phyloP scores from a whole-genome alignment of 2,113 vertebrate genomes.

The Illadopsis cleaveri region DNA sequence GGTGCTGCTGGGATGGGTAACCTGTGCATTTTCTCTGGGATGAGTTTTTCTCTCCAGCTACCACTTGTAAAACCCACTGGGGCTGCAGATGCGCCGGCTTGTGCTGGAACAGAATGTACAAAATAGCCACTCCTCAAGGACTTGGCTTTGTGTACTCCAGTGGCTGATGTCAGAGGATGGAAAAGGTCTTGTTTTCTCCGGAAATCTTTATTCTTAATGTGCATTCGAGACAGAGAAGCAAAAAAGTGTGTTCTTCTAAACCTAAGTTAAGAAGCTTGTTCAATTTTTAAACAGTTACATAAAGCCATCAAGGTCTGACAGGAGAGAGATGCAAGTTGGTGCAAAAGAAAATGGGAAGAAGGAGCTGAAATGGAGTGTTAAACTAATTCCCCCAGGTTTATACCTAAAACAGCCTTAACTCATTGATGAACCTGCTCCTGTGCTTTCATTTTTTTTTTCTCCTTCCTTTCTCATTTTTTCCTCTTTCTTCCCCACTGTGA shows the following conservation, averaged over 20 bases:
- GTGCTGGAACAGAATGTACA: conserved; percentile 48
- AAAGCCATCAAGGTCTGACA: conserved; percentile 72
- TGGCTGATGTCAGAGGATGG: conserved; percentile 47
- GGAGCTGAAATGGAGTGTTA: conserved; percentile 45
- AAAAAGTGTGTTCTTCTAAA: conserved; percentile 51
- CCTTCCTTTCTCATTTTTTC: neutral
- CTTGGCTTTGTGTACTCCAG: conserved; percentile 15
- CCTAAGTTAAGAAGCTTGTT: conserved; percentile 71
- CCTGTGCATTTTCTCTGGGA: neutral
- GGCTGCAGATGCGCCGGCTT: neutral
- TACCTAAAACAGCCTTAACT: conserved; percentile 46
- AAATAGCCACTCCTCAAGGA: conserved; percentile 47
- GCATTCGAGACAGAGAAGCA: conserved; percentile 14
- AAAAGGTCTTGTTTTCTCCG: conserved; percentile 34
- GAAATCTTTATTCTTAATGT: conserved; percentile 58
- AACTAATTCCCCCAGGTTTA: conserved; percentile 59
- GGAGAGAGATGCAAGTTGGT: conserved; percentile 50
- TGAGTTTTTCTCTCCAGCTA: neutral
- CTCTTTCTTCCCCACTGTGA: neutral
- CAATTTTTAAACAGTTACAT: conserved; percentile 78
- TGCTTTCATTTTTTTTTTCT: neutral
- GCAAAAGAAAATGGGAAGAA: conserved; percentile 29
- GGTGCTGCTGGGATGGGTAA: neutral
- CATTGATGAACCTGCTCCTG: neutral
- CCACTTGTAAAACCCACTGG: neutral